A percentile compares a stretch with the other conserved stretches of the same genome.
phyloP scores from a whole-genome alignment of 2,113 vertebrate species.

The Calidris pygmaea region DNA sequence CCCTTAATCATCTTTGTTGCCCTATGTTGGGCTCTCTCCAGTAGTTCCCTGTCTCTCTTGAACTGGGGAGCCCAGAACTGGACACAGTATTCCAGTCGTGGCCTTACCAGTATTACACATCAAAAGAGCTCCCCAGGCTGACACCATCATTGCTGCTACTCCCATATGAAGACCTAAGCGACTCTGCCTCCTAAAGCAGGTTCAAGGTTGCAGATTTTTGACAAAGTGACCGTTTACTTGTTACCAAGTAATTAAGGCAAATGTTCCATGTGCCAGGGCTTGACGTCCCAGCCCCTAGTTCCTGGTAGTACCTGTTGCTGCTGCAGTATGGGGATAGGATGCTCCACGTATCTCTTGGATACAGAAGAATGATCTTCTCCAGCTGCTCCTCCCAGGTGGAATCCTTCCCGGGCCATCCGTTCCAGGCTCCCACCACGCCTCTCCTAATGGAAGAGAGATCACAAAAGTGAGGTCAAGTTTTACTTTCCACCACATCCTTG shows the following conservation, averaged over 20 bases:
- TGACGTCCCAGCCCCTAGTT: not conserved
- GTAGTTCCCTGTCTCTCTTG: no score
- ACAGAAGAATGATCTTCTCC: constrained; percentile 50
- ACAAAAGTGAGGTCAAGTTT: not conserved
- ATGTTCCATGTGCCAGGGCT: not conserved
- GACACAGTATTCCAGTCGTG: no score
- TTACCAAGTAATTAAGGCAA: not conserved
- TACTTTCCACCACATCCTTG: not conserved
- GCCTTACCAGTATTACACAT: not conserved
- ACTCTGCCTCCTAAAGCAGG: not conserved
- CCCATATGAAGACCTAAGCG: not conserved
- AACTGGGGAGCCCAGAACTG: no score
- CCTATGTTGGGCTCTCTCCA: no score
- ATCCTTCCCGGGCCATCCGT: constrained; percentile 47
- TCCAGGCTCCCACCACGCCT: constrained; percentile 61
- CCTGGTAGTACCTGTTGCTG: constrained; percentile 67
- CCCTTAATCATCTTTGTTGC: no score
- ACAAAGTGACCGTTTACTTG: not conserved
- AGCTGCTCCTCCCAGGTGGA: constrained; percentile 23
- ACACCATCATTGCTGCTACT: not conserved
- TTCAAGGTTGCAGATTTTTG: not conserved
- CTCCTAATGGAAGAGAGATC: constrained; percentile 51
- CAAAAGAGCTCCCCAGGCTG: not conserved
- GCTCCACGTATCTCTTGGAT: constrained; percentile 63
- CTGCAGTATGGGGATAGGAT: constrained; percentile 20